A percentile compares a stretch with the other conserved stretches of the same genome.
These are phyloP conservation scores for Corythornis cristatus DNA, from an alignment of 2,113 vertebrate genomes.

Conservation along the genomic window DNA sequence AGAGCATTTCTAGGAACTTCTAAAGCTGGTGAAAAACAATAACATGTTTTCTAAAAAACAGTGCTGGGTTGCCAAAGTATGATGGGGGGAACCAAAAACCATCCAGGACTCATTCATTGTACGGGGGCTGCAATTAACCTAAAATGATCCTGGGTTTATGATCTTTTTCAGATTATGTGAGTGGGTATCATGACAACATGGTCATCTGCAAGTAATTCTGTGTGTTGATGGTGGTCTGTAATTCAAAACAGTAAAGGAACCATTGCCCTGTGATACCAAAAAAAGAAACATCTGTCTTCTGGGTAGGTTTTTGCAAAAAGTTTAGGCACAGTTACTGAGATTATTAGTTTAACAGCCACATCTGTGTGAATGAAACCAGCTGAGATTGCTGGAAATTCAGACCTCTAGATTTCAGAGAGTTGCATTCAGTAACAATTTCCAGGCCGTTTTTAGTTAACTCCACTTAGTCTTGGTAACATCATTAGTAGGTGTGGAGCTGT, in stretches of 20 bases:
- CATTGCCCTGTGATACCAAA: background rate
- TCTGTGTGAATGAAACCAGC: background rate
- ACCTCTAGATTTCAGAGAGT: background rate
- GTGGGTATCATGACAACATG: background rate
- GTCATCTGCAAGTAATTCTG: conserved; percentile 34
- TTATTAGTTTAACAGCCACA: background rate
- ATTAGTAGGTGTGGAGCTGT: background rate
- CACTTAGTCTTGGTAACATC: background rate
- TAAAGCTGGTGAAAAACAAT: background rate
- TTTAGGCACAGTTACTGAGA: background rate
- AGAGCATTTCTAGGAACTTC: background rate
- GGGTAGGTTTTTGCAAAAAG: background rate
- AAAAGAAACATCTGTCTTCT: conserved; percentile 46
- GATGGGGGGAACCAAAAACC: background rate
- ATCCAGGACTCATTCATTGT: background rate
- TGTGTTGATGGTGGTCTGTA: conserved; percentile 31
- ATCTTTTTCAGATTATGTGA: background rate
- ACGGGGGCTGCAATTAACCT: background rate
- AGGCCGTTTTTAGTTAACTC: background rate
- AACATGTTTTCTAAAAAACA: background rate
- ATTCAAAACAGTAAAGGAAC: conserved; percentile 30
- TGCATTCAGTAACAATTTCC: background rate
- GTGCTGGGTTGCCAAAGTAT: background rate
- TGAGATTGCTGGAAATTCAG: background rate
- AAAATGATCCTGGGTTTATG: background rate